Conservation (phyloP, 2,888 invertebrate species). For the Mythimna ferrago region DNA sequence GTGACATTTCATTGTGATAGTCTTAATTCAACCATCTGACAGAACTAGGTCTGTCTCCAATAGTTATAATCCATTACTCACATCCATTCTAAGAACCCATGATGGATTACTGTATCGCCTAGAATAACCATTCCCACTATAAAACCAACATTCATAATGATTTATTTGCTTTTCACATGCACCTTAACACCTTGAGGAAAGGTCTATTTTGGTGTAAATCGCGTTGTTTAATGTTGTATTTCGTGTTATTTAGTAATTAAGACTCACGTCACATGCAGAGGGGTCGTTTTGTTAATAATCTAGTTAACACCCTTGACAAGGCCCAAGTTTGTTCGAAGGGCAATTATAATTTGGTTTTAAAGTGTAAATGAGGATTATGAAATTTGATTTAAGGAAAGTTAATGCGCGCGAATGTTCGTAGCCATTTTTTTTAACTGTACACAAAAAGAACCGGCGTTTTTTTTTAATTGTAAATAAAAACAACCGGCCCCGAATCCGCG, state of each 20-base stretch:
- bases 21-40: constrained; percentile 1
- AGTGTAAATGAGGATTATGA: constrained; percentile 32
- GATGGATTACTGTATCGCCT: constrained; percentile 38
- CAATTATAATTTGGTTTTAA: constrained; percentile 20
- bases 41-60: background rate
- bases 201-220: constrained; percentile 27
- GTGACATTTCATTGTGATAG: background rate
- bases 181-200: constrained; percentile 32
- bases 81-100: constrained; percentile 41
- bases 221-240: constrained; percentile 20
- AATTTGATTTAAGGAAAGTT: constrained; percentile 23
- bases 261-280: constrained; percentile 39
- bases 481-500: no score
- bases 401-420: background rate
- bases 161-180: constrained; percentile 25
- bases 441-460: no score
- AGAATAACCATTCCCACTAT: constrained; percentile 41
- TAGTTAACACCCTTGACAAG: constrained; percentile 49
- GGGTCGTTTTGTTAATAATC: constrained; percentile 48
- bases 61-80: constrained; percentile 41
- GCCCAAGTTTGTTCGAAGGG: constrained; percentile 30
- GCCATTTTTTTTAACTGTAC: background rate
- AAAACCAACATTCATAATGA: constrained; percentile 12
- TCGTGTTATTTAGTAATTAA: constrained; percentile 54
- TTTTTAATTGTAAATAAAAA: no score